Evolutionary conservation across 2,113 vertebrate species (phyloP), one percentile per base, ranked within the genome.

Genomic region (Xiphophorus hellerii): DNA sequence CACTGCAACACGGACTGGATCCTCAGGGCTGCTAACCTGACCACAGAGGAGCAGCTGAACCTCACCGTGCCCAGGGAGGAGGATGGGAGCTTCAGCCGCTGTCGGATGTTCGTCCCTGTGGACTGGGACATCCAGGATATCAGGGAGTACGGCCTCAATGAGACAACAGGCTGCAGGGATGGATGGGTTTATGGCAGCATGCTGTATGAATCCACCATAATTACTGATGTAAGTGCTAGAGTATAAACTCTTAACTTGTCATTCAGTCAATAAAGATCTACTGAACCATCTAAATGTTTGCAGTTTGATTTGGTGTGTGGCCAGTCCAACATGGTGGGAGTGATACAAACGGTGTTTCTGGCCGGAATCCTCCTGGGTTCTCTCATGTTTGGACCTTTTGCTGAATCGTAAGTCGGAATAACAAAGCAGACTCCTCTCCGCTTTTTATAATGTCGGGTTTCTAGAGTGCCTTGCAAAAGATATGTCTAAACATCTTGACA

Each of bases 151-250:
- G 92, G 93, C 20, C 94, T 96, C 31, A 96, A 95, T 0, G 28
- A 90, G 25, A 96, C 95, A 0, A 81, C 94, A 48, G 62, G 71
- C 5, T 97, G 96, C 20, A 79, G 62, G 67, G 33, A 63, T 2
- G 95, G 96, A 67, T 96, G 96, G 95, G 89, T 93, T 66, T 97
- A 96, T 62, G 3, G 74, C 44, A 92, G 88, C 29, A 87, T 90
- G 5, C 9, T 66, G 22, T 93, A 88, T 22, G 69, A 92, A 0
- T 90, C 72, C 0, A 96, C 96, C 0, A 78, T 95, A 5, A 70
- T 91, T 62, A 93, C 92, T 0, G 92, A 92, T 84, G 93, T 95
- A 74, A 89, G 92, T 85, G 33, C 14, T 37, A 10, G 2, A 42
- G 20, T 61, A 29, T 20, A 37, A 74, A 62, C 25, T 42, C 10